Evolutionary conservation across 1,140 invertebrate genomes (phyloP), one percentile per base, ranked within the genome.

Genomic region (Pygmarrhopalites habei): DNA sequence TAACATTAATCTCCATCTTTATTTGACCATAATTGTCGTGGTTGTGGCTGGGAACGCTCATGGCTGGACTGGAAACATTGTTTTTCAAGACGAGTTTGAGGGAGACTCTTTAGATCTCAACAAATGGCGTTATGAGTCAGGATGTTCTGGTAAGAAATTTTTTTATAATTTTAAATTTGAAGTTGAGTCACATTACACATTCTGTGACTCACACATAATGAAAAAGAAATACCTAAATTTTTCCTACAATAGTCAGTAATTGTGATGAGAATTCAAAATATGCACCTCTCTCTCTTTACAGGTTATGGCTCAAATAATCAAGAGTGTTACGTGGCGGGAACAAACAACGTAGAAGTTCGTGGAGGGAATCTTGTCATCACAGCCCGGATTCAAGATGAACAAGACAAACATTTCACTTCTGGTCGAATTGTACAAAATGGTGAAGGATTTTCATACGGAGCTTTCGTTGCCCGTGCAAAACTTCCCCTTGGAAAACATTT

Each of bases 391-490:
- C 49, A 67, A 49, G 26, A 30, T 1, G 15, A 23, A 26, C 41
- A 64, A 30, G 66, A 63, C 58, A 67, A 67, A 58, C 43, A 67
- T 14, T 67, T 52, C 52, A 67, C 66, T 49, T 67, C 66, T 7
- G 66, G 66, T 21, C 47, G 66, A 10, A 60, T 67, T 30, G 23
- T 19, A 1, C 55, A 51, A 49, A 7, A 29, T 21, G 58, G 58
- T 3, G 10, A 2, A 1, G 62, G 66, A 10, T 60, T 47, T 26
- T 15, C 32, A 19, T 63, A 64, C 23, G 66, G 66, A 5, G 66
- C 66, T 47, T 67, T 53, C 25, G 61, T 67, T 1, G 30, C 59
- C 19, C 23, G 66, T 23, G 66, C 66, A 12, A 17, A 35, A 1
- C 56, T 64, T 2, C 43, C 62, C 5, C 14, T 39, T 5, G 62